Base-by-base conservation (phyloP, 2,888 invertebrate species). In the Hypercompe scribonia region DNA sequence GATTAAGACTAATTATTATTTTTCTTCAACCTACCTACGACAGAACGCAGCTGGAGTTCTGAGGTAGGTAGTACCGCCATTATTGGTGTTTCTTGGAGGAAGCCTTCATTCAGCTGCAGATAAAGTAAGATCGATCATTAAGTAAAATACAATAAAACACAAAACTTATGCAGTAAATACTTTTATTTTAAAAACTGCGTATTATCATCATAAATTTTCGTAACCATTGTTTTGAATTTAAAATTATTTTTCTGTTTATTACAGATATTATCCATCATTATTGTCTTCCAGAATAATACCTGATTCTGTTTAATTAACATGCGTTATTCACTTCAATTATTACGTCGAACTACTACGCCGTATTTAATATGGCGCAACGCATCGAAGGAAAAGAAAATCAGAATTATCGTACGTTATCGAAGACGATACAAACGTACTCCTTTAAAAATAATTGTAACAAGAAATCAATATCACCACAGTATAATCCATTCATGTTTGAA, bases 211-310 rank as follows among this genome's bases (percentile, higher is more conserved):
- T 92, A 91, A 93, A 90, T 90, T 84, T 91, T 91, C 87, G 86
- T 92, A 88, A 90, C 89, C 88, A 90, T 90, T 91, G 90, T 90
- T 89, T 89, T 91, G 90, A 92, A 93, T 90, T 89, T 92, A 92
- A 92, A 93, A 92, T 93, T 92, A 92, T 88, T 90, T 92, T 90
- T 94, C 87, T 92, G 92, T 91, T 91, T 92, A 92, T 81, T 79
- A 89, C 90, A 91, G 92, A 92, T 94, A 94, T 93, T 91, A 92
- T 92, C 91, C 93, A 88, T 91, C 94, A 94, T 95, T 95, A 95
- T 95, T 95, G 95, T 95, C 95, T 92, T 93, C 93, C 95, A 94
- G 94, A 93, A 91, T 93, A 91, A 91, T 85, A 92, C 94, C 93
- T 94, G 93, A 86, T 87, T 86, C 84, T 86, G 87, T 86, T 79